Evolutionary conservation across 2,888 invertebrate genomes (phyloP), one percentile per base, ranked within the genome.

Genomic region (Hydrotaea cyrtoneurina): DNA sequence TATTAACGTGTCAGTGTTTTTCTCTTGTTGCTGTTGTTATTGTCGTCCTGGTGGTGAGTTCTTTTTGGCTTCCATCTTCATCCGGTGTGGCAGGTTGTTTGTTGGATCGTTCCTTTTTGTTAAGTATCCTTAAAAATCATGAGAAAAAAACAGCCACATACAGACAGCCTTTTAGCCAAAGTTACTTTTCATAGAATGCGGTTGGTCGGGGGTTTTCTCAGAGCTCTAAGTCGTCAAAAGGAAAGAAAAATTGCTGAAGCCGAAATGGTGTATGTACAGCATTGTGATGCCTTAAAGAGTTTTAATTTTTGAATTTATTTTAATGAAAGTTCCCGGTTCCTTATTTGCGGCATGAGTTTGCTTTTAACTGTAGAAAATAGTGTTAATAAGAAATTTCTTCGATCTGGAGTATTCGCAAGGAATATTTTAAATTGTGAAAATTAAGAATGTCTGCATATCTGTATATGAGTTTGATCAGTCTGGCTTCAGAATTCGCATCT

Each of bases 91-190:
- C 39, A 39, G 19, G 43, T 43, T 69, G 19, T 8, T 50, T 15
- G 69, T 69, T 69, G 69, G 46, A 43, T 46, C 69, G 21, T 43
- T 10, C 19, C 59, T 11, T 59, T 11, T n/a, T n/a, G 43, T 69
- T 69, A 46, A 69, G 23, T 23, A 69, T 69, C 43, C 69, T 69
- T 69, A 46, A 66, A 69, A 69, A 69, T 69, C 21, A 46, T 46
- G n/a, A n/a, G n/a, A n/a, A 69, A 43, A 66, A 69, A 46, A n/a
- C 69, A 19, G 46, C 69, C 43, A 15, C 69, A 46, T 46, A 15
- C 46, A 46, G 69, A 69, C 69, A 69, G 46, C 69, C 69, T 69
- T 69, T 69, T 69, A 46, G 10, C 23, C 23, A 69, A 62, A 69
- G 69, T 46, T 46, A 21, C 13, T 4, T 69, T 43, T 66, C 15